Percentiles rank a stretch among this genome's conserved stretches.
phyloP scores from a whole-genome alignment of 1,140 invertebrate species.

The Metopolophium dirhodum region DNA sequence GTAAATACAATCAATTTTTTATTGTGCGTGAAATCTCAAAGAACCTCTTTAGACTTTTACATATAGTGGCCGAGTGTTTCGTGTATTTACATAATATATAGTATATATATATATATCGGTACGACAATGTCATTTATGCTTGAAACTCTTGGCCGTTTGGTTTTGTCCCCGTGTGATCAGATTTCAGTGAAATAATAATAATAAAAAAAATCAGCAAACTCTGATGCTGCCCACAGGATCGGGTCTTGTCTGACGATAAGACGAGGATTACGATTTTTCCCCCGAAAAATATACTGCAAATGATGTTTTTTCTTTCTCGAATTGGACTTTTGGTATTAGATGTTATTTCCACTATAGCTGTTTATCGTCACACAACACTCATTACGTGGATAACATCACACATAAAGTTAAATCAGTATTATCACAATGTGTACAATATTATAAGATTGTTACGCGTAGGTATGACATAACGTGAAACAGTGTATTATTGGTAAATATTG shows the following conservation, averaged over 20 bases:
- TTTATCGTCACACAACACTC: background rate
- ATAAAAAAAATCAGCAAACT: background rate
- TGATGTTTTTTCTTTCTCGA: background rate
- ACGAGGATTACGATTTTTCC: background rate
- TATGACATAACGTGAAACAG: background rate
- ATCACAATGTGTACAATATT: background rate
- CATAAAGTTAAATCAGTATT: background rate
- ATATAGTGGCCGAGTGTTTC: background rate
- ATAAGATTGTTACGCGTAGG: background rate
- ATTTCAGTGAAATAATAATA: constrained; percentile 25
- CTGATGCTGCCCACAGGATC: background rate
- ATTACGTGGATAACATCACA: background rate
- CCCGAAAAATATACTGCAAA: constrained; percentile 1
- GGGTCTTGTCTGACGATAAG: background rate
- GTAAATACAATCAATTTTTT: background rate
- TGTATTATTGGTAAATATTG: background rate
- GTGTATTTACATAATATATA: background rate
- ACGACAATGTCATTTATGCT: background rate
- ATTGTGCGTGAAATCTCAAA: background rate
- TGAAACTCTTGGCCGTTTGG: background rate
- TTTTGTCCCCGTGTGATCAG: background rate
- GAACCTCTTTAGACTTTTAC: background rate
- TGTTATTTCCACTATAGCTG: background rate
- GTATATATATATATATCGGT: background rate
- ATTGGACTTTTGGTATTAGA: background rate